Conservation (phyloP, 2,113 vertebrate species). For the Neolamprologus sp. region DNA sequence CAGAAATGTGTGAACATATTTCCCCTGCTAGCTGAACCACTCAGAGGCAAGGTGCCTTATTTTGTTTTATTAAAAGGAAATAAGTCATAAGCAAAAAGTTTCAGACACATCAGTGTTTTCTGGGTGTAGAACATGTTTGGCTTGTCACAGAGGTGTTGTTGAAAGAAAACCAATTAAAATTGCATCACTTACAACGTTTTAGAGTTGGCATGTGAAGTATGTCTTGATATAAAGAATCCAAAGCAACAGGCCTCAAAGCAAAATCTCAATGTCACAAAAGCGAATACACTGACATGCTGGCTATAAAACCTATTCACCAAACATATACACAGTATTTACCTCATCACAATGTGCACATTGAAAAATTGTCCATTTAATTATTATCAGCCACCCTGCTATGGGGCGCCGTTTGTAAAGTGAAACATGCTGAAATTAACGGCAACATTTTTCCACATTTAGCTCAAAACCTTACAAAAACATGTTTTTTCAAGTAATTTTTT, state of each 20-base stretch:
- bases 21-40: neutral
- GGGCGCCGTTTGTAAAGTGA: no score
- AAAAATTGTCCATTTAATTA: neutral
- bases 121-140: neutral
- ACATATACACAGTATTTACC: neutral
- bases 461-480: no score
- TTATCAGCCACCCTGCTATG: neutral
- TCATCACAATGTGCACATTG: neutral
- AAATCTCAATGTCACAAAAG: neutral
- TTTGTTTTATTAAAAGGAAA: slow-evolving; percentile 19
- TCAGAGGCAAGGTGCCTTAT: slow-evolving; percentile 6
- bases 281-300: neutral
- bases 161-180: neutral
- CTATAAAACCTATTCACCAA: neutral
- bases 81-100: neutral
- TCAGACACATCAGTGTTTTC: neutral
- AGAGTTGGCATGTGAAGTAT: neutral
- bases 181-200: neutral
- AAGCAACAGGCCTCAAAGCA: neutral
- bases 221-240: neutral
- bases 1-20: slow-evolving; percentile 24
- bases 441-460: no score
- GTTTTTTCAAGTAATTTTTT: no score
- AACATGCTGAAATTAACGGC: no score
- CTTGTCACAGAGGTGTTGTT: neutral